phyloP scores from a whole-genome alignment of 1,140 invertebrate genomes.

The Pseudomyrmex flavicornis region DNA sequence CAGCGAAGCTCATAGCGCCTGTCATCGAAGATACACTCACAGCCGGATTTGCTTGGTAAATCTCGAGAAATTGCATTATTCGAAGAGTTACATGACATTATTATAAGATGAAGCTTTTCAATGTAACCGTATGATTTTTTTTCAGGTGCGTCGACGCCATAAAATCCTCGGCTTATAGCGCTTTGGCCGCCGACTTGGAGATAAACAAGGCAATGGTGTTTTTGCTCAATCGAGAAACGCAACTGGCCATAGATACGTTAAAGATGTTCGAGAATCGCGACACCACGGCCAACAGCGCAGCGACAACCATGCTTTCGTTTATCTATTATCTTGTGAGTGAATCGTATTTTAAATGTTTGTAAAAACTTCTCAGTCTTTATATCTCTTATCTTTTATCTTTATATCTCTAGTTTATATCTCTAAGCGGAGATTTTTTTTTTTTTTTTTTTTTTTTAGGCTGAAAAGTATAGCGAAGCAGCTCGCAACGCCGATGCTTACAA shows the following conservation, averaged over 20 bases:
- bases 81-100: conserved; percentile 17
- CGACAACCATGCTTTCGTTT: conserved; percentile 96
- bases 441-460: conserved; percentile 86
- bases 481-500: conserved; percentile 93
- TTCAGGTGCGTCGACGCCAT: conserved; percentile 92
- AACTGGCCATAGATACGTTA: conserved; percentile 93
- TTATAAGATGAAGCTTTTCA: conserved; percentile 6
- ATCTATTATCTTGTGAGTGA: conserved; percentile 92
- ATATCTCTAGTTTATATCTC: background rate
- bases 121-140: conserved; percentile 27
- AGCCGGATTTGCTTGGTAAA: conserved; percentile 87
- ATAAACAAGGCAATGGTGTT: conserved; percentile 97
- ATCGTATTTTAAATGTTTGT: background rate
- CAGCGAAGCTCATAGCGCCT: conserved; percentile 96
- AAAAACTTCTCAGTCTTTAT: background rate
- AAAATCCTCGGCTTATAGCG: conserved; percentile 91
- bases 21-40: conserved; percentile 93
- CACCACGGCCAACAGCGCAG: conserved; percentile 93
- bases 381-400: background rate
- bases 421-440: conserved; percentile 50
- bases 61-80: conserved; percentile 22
- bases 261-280: conserved; percentile 96
- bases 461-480: conserved; percentile 92
- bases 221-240: conserved; percentile 93
- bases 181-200: conserved; percentile 94